Conservation (phyloP, 2,113 vertebrate species). For the Natator depressus region DNA sequence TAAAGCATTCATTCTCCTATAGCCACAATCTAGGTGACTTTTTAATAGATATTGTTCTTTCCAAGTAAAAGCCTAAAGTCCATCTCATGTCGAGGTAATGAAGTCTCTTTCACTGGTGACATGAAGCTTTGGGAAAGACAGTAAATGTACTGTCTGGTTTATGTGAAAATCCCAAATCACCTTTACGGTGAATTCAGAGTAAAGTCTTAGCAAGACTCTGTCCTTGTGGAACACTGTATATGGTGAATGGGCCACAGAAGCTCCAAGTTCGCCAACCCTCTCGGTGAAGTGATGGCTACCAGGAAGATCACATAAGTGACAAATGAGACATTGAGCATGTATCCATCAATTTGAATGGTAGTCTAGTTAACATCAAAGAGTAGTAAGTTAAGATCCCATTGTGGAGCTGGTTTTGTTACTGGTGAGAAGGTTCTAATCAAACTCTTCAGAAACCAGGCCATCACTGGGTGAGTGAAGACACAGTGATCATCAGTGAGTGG, state of each 20-base stretch:
- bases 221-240: background rate
- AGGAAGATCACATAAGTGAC: background rate
- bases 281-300: background rate
- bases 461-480: background rate
- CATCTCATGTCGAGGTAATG: background rate
- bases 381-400: background rate
- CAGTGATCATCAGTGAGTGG: background rate
- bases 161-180: background rate
- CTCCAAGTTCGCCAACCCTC: background rate
- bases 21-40: background rate
- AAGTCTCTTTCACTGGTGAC: background rate
- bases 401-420: background rate
- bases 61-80: background rate
- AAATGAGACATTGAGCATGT: background rate
- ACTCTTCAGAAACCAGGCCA: background rate
- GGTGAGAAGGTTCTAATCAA: background rate
- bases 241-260: background rate
- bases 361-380: background rate
- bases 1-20: background rate
- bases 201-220: background rate
- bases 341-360: background rate
- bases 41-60: background rate
- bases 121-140: background rate
- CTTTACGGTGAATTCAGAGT: background rate
- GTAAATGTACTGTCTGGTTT: background rate